phyloP scores from a whole-genome alignment of 2,888 invertebrate species.

The Pristionchus exspectatus region DNA sequence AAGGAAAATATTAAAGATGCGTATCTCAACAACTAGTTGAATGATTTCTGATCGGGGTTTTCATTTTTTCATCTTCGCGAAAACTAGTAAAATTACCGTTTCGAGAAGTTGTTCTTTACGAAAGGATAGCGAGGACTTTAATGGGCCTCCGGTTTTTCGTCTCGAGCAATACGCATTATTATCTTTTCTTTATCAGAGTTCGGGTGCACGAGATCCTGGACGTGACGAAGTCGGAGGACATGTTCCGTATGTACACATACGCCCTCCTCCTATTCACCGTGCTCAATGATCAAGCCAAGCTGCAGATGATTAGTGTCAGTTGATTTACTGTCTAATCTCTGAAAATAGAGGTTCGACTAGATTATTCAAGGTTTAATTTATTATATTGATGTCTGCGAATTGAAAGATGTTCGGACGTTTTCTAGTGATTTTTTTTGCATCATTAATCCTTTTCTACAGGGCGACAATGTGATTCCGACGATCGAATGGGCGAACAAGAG shows the following conservation, averaged over 20 bases:
- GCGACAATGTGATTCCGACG: constrained; percentile 41
- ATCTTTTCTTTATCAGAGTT: background rate
- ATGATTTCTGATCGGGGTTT: too few relatives aligned
- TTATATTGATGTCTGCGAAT: too few relatives aligned
- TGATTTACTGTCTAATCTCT: background rate
- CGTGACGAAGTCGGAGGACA: constrained; percentile 50
- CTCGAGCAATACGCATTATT: background rate
- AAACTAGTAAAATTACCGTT: too few relatives aligned
- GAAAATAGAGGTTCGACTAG: too few relatives aligned
- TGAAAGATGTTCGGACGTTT: too few relatives aligned
- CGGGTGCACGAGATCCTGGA: constrained; percentile 52
- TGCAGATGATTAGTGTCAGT: background rate
- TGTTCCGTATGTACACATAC: constrained; percentile 54
- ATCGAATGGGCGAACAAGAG: constrained; percentile 53
- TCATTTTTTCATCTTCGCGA: too few relatives aligned
- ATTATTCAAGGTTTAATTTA: too few relatives aligned
- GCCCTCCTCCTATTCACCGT: constrained; percentile 49
- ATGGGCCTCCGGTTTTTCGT: too few relatives aligned
- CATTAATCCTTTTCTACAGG: background rate
- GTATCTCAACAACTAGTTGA: background rate
- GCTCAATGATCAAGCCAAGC: constrained; percentile 28
- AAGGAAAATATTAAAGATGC: background rate
- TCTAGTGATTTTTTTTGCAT: background rate
- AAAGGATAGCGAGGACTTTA: too few relatives aligned
- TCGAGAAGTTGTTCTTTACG: too few relatives aligned